Percentiles rank a stretch among this genome's conserved stretches.
Evolutionary conservation across 2,797 vertebrate genomes (phyloP).

Genomic region (Siniperca undulata): DNA sequence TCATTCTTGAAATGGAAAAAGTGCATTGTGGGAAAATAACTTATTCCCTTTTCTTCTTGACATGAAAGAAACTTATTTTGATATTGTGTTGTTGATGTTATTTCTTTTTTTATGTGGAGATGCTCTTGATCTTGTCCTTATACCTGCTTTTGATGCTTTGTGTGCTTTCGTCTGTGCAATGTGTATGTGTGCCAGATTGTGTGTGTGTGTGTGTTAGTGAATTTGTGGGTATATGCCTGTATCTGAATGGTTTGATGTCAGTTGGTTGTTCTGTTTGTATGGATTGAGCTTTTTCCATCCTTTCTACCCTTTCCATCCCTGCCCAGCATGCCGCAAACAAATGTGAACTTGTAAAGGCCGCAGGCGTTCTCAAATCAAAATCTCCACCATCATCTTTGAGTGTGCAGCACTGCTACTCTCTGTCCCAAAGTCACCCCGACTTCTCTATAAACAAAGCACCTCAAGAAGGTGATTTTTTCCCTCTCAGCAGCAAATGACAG

Average conservation of each 20-base stretch:
- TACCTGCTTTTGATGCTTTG: conserved; percentile 61
- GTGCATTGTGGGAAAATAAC: conserved; percentile 49
- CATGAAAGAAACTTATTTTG: conserved; percentile 71
- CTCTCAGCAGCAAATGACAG: conserved; percentile 9
- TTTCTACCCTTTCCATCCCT: conserved; percentile 16
- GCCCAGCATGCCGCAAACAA: conserved; percentile 30
- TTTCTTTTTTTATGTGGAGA: conserved; percentile 48
- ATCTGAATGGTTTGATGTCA: conserved; percentile 54
- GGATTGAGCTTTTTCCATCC: conserved; percentile 9
- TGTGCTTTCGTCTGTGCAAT: conserved; percentile 23
- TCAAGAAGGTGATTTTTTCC: conserved; percentile 15
- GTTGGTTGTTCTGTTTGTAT: conserved; percentile 46
- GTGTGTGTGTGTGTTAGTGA: conserved; percentile 30
- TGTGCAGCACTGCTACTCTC: not conserved
- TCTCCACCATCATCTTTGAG: conserved; percentile 10
- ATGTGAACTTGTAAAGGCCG: conserved; percentile 33
- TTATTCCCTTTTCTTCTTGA: conserved; percentile 60
- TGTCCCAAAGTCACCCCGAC: conserved; percentile 21
- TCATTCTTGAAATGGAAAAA: conserved; percentile 60
- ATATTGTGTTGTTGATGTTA: conserved; percentile 50
- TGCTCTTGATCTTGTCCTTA: conserved; percentile 73
- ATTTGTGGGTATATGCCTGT: conserved; percentile 20
- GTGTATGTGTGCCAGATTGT: conserved; percentile 8
- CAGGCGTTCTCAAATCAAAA: conserved; percentile 30
- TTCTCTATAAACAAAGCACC: not conserved